Conservation (phyloP, 2,888 invertebrate species). For the Ferdinandea cuprea region DNA sequence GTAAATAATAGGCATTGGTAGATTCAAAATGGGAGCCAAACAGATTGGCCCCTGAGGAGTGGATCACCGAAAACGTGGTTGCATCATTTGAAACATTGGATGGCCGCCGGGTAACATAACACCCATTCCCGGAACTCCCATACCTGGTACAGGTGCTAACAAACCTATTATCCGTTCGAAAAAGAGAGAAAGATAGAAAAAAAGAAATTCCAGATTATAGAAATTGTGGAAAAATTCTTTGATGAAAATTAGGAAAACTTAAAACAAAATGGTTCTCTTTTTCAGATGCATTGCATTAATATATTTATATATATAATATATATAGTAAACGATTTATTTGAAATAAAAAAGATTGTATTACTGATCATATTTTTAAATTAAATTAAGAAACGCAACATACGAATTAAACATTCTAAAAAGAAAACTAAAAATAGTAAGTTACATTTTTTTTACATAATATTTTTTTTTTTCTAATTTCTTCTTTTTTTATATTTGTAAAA, state of each 20-base stretch:
- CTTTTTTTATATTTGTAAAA: conserved; percentile 5
- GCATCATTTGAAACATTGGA: conserved; percentile 87
- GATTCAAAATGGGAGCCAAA: conserved; percentile 80
- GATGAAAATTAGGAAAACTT: conserved; percentile 60
- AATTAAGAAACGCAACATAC: conserved; percentile 72
- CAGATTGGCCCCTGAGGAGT: conserved; percentile 84
- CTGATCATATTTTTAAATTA: conserved; percentile 73
- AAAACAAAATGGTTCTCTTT: conserved; percentile 72
- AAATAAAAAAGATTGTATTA: conserved; percentile 53
- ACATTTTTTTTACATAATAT: conserved; percentile 28
- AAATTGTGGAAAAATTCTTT: neutral
- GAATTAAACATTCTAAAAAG: conserved; percentile 53
- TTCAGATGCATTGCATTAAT: conserved; percentile 75
- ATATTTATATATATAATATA: conserved; percentile 65
- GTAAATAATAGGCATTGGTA: conserved; percentile 81
- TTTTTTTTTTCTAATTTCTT: conserved; percentile 15
- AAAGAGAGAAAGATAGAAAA: conserved; percentile 69
- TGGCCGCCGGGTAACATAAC: conserved; percentile 84
- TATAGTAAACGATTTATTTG: conserved; percentile 69
- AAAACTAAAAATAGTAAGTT: neutral
- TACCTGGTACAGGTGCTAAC: conserved; percentile 80
- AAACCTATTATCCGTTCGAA: conserved; percentile 77
- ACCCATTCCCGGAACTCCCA: conserved; percentile 83
- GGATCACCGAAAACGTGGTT: conserved; percentile 94
- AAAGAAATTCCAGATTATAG: conserved; percentile 56